A percentile compares a stretch with the other conserved stretches of the same genome.
These are phyloP conservation scores for Atlantisia rogersi DNA, from an alignment of 2,113 vertebrate species.

Conservation along the genomic window DNA sequence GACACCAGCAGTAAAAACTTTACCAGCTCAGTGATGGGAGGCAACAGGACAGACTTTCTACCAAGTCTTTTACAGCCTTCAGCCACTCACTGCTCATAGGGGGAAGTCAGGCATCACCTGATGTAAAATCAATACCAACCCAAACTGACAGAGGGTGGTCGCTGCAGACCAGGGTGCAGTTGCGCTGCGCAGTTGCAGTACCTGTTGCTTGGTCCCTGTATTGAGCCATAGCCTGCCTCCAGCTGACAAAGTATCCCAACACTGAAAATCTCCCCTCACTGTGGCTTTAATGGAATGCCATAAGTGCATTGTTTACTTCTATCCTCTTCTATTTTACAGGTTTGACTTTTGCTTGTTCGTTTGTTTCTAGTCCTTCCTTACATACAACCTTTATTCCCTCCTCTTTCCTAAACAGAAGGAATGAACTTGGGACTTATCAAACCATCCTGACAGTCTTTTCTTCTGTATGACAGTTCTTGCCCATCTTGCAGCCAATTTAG, in stretches of 20 bases:
- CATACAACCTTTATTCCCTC: not conserved
- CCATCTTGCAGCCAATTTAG: not conserved
- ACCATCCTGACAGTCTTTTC: not conserved
- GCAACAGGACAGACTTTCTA: not conserved
- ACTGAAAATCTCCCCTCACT: not conserved
- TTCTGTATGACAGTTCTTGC: not conserved
- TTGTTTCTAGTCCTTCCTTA: not conserved
- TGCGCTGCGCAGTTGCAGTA: not conserved
- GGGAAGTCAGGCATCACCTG: not conserved
- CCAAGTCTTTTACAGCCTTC: not conserved
- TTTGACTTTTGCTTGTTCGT: rapidly evolving
- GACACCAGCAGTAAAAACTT: not conserved
- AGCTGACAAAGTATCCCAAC: not conserved
- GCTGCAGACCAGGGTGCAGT: not conserved
- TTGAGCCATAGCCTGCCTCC: not conserved
- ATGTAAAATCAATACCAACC: not conserved
- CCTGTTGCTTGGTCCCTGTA: not conserved
- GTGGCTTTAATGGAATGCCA: not conserved
- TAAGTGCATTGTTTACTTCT: not conserved
- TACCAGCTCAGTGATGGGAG: not conserved
- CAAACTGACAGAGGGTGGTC: not conserved
- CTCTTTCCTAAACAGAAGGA: not conserved
- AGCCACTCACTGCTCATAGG: not conserved
- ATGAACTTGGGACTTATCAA: not conserved
- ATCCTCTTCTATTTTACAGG: not conserved